phyloP scores from a whole-genome alignment of 2,797 vertebrate genomes.

The Pantherophis alleghaniensis region DNA sequence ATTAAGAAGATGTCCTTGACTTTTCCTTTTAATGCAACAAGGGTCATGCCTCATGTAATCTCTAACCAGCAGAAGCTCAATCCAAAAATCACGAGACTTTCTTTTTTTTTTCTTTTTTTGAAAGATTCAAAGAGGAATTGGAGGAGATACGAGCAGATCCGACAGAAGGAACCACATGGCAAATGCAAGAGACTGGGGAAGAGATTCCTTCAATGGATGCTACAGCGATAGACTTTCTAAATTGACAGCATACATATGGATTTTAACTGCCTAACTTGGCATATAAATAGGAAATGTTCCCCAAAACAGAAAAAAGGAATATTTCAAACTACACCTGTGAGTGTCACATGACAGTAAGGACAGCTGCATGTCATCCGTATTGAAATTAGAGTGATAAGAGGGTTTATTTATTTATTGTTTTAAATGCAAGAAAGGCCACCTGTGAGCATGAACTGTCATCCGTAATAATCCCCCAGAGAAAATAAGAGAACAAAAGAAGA shows the following conservation, averaged over 20 bases:
- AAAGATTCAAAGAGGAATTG: no score
- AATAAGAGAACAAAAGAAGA: slow-evolving; percentile 4
- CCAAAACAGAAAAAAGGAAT: not conserved
- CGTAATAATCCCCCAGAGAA: not conserved
- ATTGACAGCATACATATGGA: not conserved
- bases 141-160: no score
- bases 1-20: not conserved
- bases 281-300: not conserved
- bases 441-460: not conserved
- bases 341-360: not conserved
- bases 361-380: not conserved
- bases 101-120: no score
- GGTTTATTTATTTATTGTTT: not conserved
- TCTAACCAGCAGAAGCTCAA: no score
- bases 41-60: no score
- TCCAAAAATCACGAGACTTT: no score
- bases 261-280: not conserved
- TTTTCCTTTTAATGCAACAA: not conserved
- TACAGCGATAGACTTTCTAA: not conserved
- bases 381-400: not conserved
- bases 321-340: not conserved
- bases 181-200: not conserved
- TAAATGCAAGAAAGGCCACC: not conserved
- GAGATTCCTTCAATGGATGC: not conserved
- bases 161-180: not conserved